Base-by-base conservation (phyloP, 1,140 invertebrate genomes). In the Plectrocnemia conspersa region DNA sequence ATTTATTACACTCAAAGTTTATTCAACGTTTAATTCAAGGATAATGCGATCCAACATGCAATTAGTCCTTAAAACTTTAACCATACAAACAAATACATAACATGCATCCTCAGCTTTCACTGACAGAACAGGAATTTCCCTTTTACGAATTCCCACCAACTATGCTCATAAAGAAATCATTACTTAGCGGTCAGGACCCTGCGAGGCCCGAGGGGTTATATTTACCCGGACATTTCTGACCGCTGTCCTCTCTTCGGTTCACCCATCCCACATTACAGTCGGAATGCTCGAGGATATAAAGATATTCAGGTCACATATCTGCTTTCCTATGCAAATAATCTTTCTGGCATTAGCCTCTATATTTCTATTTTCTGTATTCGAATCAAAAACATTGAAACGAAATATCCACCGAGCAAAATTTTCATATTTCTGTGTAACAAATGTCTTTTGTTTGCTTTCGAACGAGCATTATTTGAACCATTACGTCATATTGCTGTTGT, bases 151-250 rank as follows among this genome's bases (percentile, higher is more conserved):
- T 29, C n/a, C n/a, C 27, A n/a, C 6, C 6, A 29, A n/a, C 27
- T 29, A 38, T 5, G 35, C 35, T 38, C 35, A 38, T 38, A 38
- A 38, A 16, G 35, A 38, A 38, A 38, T 38, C 35, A 38, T 38
- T 38, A 38, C 18, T 38, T 38, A 38, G 35, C 35, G 35, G 35
- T 38, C 35, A 38, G 35, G 35, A 16, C 35, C 15, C 15, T 7
- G 6, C n/a, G n/a, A 29, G n/a, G 27, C 27, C 27, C 27, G 27
- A 29, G 27, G n/a, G n/a, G 27, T n/a, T 29, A 16, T 7, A 16
- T 7, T 38, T 38, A 15, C 7, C 35, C 13, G 10, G 35, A 16
- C 35, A n/a, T n/a, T 16, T 16, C 35, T 5, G 35, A 16, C 35
- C 13, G 6, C 6, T 10, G 35, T 6, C 27, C n/a, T 38, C 35